Percentiles rank a stretch among this genome's conserved stretches.
Conservation (phyloP, 2,888 invertebrate species). For the Carcina quercana region DNA sequence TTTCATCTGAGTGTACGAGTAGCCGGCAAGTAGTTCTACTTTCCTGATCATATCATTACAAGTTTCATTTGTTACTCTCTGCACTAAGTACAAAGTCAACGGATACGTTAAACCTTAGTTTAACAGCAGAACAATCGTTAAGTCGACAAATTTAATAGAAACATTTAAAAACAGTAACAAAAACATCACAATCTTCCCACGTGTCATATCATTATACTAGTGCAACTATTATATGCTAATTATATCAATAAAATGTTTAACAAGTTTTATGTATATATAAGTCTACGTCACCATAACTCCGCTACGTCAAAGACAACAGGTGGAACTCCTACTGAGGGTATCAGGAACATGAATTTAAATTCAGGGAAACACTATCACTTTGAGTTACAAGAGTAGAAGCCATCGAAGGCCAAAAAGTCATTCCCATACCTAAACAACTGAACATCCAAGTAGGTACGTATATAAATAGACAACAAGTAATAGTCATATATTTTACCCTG, state of each 20-base stretch:
- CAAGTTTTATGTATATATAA: constrained; percentile 41
- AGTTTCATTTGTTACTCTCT: no score
- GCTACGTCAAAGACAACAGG: constrained; percentile 45
- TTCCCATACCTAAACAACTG: constrained; percentile 41
- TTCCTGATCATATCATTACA: no score
- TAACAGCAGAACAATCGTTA: no score
- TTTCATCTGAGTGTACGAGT: no score
- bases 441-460: constrained; percentile 30
- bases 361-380: constrained; percentile 10
- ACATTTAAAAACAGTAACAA: no score
- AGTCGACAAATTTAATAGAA: no score
- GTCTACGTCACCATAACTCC: constrained; percentile 37
- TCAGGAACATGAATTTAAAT: constrained; percentile 27
- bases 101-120: no score
- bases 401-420: constrained; percentile 60
- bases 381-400: constrained; percentile 20
- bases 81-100: no score
- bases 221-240: constrained; percentile 52
- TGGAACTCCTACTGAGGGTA: constrained; percentile 30
- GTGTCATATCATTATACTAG: constrained; percentile 37
- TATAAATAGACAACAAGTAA: constrained; percentile 48
- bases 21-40: no score
- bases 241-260: constrained; percentile 48
- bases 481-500: constrained; percentile 58
- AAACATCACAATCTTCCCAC: no score